Evolutionary conservation across 2,113 vertebrate species (phyloP), one percentile per base, ranked within the genome.

Genomic region (Camelus bactrianus): DNA sequence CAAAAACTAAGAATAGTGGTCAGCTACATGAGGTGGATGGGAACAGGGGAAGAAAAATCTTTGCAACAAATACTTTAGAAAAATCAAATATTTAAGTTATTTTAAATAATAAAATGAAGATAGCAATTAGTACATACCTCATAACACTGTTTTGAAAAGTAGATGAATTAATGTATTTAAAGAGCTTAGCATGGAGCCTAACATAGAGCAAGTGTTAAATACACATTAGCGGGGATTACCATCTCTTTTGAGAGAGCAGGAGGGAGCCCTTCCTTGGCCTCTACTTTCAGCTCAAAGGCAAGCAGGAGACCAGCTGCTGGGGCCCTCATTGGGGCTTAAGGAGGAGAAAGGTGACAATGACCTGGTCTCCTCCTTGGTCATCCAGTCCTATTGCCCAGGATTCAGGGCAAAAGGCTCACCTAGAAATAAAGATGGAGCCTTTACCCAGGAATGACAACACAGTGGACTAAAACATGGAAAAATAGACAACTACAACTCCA

Each of bases 31-130:
- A 76, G 48, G 28, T 70, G 1, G 30, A 80, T 28, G 22, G 38
- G 17, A 13, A 48, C 26, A 38, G 16, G 5, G 67, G 30, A 94
- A 16, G 4, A 80, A 75, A 94, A 81, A 72, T 14, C 58, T 69
- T 65, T 76, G 69, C 20, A 69, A 70, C 62, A 86, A 52, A 76
- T 92, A 69, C 2, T 52, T 67, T 83, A 70, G 77, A 94, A 81
- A 91, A 95, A 35, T 90, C 17, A 96, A 86, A 73, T 58, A 65
- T 69, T 92, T 58, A 80, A 73, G 73, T 67, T 81, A 73, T 46
- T 92, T 94, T 77, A 81, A 92, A 65, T 77, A 75, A 93, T 48
- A 72, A 62, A 82, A 28, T 90, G 82, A 60, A 56, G 28, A 42
- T 35, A 88, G 28, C 54, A 70, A 54, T 93, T 56, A 87, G 54